These are phyloP conservation scores for Anoura caudifer DNA, from an alignment of 2,113 vertebrate genomes.

Conservation along the genomic window DNA sequence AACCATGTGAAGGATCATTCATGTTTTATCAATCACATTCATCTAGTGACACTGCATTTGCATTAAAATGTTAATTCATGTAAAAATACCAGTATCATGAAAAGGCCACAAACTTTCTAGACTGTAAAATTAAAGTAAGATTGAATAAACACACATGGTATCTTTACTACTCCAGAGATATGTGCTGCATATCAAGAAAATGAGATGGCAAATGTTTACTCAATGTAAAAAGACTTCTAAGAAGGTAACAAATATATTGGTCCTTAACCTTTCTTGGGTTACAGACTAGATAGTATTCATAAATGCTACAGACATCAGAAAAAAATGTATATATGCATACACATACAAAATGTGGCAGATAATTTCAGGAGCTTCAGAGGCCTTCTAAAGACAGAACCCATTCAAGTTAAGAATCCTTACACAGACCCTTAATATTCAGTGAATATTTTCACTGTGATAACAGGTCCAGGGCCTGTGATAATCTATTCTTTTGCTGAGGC, in stretches of 20 bases:
- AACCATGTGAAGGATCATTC: background rate
- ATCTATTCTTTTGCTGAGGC: background rate
- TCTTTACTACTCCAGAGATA: background rate
- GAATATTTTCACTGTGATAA: background rate
- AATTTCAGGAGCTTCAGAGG: background rate
- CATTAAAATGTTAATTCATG: constrained; percentile 15
- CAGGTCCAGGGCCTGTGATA: background rate
- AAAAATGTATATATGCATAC: background rate
- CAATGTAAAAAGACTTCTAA: background rate
- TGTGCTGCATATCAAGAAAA: background rate
- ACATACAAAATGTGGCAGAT: background rate
- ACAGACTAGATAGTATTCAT: background rate
- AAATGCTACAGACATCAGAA: background rate
- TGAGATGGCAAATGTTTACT: background rate
- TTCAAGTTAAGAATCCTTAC: background rate
- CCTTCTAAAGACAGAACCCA: background rate
- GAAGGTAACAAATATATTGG: background rate
- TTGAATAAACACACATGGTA: background rate
- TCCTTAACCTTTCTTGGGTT: background rate
- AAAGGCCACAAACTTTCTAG: constrained; percentile 10
- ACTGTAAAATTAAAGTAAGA: constrained; percentile 27
- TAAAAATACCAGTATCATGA: background rate
- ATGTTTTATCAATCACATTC: constrained; percentile 14
- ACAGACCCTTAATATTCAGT: background rate
- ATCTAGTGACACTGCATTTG: constrained; percentile 1